Evolutionary conservation across 2,113 vertebrate genomes (phyloP), one percentile per base, ranked within the genome.

Genomic region (Protobothrops flavoviridis): DNA sequence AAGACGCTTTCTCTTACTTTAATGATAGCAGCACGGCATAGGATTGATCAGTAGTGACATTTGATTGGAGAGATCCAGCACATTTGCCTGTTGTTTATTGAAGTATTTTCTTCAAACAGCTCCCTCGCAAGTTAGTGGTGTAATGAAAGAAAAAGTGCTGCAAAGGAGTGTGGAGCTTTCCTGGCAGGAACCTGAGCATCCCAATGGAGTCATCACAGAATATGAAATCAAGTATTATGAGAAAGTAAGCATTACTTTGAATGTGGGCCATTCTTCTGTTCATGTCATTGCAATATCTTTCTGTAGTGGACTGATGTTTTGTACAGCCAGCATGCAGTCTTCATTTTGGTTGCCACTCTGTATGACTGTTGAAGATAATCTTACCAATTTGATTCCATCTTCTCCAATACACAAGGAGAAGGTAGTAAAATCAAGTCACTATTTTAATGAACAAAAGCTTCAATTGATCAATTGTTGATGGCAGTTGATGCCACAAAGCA

Each of bases 201-300:
- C 99, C 98, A 99, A 99, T 91, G 99, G 99, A 94, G 99, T 99
- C 98, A 99, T 99, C 98, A 99, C 98, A 0, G 99, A 99, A 96
- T 99, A 99, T 93, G 99, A 99, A 97, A 99, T 99, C 98, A 99
- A 99, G 97, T 99, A 99, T 97, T 99, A 99, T 61, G 99, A 99
- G 97, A 99, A 99, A 97, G 99, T 99, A 98, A 98, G 99, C 97
- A 96, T 94, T 53, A 90, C 96, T 94, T 96, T 94, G 91, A 96
- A 94, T 92, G 33, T 91, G 48, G 85, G 85, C 93, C 87, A 26
- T 56, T 15, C 11, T 94, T 94, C 88, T 89, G 89, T 95, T 95
- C 24, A 0, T 93, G 29, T 91, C 94, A 39, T 74, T 94, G 33
- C 69, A 81, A 39, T 39, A 92, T 87, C 8, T 85, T 89, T 88